phyloP scores from a whole-genome alignment of 2,888 invertebrate genomes.

The Nemoura dubitans region DNA sequence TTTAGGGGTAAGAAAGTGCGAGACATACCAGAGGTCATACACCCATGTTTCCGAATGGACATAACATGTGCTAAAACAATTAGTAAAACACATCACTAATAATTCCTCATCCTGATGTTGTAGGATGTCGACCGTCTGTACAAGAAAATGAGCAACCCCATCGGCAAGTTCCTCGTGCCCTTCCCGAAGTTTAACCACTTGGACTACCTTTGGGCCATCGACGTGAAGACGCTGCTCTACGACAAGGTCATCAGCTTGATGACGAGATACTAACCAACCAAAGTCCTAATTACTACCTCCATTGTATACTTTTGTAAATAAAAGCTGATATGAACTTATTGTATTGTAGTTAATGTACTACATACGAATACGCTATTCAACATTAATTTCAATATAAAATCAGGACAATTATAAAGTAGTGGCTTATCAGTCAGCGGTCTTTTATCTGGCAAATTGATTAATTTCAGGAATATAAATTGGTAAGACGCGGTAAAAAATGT shows the following conservation, averaged over 20 bases:
- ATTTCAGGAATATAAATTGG: no score
- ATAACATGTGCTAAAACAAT: no score
- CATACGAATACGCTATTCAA: neutral
- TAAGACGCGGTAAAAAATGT: no score
- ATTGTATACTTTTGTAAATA: neutral
- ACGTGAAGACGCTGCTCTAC: slow-evolving; percentile 70
- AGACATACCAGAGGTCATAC: no score
- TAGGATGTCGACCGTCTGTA: slow-evolving; percentile 69
- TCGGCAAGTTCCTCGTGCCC: slow-evolving; percentile 69
- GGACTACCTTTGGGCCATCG: slow-evolving; percentile 74
- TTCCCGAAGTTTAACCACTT: slow-evolving; percentile 75
- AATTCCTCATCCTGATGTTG: slow-evolving; percentile 48
- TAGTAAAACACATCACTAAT: no score
- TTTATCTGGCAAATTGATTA: no score
- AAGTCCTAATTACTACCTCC: neutral
- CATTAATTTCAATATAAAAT: neutral
- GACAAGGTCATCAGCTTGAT: slow-evolving; percentile 62
- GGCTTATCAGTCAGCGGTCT: neutral
- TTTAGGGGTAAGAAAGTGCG: no score
- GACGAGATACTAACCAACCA: slow-evolving; percentile 54
- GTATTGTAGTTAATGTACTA: neutral
- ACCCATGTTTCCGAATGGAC: no score
- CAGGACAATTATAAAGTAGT: neutral
- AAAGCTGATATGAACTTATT: neutral
- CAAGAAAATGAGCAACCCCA: slow-evolving; percentile 64